Evolutionary conservation across 2,888 invertebrate species (phyloP), one percentile per base, ranked within the genome.

Genomic region (Melinopterus prodromus): DNA sequence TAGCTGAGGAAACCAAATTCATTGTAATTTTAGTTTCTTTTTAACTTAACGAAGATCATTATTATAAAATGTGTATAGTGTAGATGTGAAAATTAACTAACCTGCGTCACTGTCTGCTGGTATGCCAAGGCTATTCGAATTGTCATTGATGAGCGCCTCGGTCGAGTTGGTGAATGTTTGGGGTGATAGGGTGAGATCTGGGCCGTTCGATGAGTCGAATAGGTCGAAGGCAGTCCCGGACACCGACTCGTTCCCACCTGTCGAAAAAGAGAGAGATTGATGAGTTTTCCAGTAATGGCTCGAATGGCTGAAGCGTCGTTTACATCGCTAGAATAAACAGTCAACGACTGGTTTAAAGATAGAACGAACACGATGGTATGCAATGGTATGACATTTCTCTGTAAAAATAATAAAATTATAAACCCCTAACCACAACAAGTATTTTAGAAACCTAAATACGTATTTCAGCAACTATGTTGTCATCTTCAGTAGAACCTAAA

Each of bases 101-200:
- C 92, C 92, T 88, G 92, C 90, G 86, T 92, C 92, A 86, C 90
- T 91, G 87, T 92, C 92, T 84, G 91, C 90, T 77, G 92, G 91
- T 85, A 92, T 92, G 78, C 92, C 92, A 83, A 92, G 89, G 88
- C 92, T 92, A 89, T 92, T 92, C 84, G 92, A 92, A 90, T 92
- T 92, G 90, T 92, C 92, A 89, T 92, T 92, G 90, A 92, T 92
- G 88, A 92, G 92, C 89, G 92, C 92, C 89, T 92, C 92, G 82
- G 92, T 91, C 85, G 92, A 91, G 86, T 92, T 92, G 85, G 92
- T 92, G 87, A 92, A 92, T 80, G 92, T 92, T 88, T 92, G 92
- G 83, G 92, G 92, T 82, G 92, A 92, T 86, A 92, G 87, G 83
- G 92, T 92, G 85, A 92, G 90, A 88, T 92, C 92, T 84, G 92